Percentiles rank a stretch among this genome's conserved stretches.
Conservation (phyloP, 2,797 vertebrate species). For the Pagetopsis macropterus region DNA sequence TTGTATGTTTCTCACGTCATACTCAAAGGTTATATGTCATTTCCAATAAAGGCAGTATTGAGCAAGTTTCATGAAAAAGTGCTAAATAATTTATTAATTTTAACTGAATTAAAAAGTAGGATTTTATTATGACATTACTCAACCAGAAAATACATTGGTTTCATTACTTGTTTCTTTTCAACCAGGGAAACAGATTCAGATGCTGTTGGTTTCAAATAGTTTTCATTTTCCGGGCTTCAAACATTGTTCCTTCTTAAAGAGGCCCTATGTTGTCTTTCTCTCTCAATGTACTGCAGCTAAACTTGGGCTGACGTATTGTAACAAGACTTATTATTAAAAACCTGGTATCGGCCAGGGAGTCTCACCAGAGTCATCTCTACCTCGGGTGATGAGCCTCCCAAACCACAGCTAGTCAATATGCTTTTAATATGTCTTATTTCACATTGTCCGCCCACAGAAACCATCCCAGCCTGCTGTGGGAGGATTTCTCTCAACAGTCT, state of each 20-base stretch:
- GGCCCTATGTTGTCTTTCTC: conserved; percentile 2
- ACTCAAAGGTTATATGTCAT: too few relatives aligned
- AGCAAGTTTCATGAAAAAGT: too few relatives aligned
- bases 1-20: too few relatives aligned
- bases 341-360: conserved; percentile 24
- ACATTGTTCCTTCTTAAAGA: too few relatives aligned
- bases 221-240: neutral
- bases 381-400: conserved; percentile 34
- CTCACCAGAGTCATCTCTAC: conserved; percentile 19
- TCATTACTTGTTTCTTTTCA: too few relatives aligned
- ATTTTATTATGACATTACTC: too few relatives aligned
- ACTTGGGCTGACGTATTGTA: conserved; percentile 6
- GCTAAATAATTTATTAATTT: too few relatives aligned
- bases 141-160: too few relatives aligned
- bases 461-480: conserved; percentile 38
- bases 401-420: conserved; percentile 49
- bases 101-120: too few relatives aligned
- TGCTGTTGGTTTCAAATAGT: neutral
- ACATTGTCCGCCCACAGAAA: conserved; percentile 46
- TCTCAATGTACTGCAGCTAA: conserved; percentile 25
- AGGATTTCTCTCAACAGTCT: conserved; percentile 43
- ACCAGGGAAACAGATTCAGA: too few relatives aligned
- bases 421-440: conserved; percentile 58
- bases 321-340: conserved; percentile 56
- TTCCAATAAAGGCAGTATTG: too few relatives aligned